Evolutionary conservation across 2,113 vertebrate genomes (phyloP).

Genomic region (Pterocles gutturalis): DNA sequence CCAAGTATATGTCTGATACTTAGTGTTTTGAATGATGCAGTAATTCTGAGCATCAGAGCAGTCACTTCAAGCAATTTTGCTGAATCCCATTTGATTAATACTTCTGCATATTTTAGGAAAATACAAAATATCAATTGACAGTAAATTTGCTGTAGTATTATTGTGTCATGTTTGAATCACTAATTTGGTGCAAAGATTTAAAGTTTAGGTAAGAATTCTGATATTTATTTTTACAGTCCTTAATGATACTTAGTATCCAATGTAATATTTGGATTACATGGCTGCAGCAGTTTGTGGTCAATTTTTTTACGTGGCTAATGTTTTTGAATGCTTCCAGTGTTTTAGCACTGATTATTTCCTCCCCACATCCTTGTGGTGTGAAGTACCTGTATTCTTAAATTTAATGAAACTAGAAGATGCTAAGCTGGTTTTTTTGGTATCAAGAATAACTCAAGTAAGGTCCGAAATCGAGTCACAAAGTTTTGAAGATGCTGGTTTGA

Average conservation of each 20-base stretch:
- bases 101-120: background rate
- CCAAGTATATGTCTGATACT: background rate
- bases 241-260: background rate
- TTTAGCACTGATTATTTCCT: background rate
- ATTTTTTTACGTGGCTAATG: background rate
- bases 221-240: background rate
- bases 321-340: background rate
- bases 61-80: background rate
- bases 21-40: background rate
- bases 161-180: background rate
- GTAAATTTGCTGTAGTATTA: background rate
- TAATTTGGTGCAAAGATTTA: background rate
- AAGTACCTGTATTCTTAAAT: background rate
- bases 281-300: background rate
- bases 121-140: background rate
- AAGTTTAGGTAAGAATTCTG: background rate
- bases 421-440: background rate
- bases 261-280: background rate
- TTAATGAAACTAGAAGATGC: background rate
- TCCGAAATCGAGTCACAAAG: background rate
- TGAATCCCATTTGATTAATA: background rate
- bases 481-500: background rate
- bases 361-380: fast-evolving
- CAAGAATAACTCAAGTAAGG: background rate
- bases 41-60: background rate